These are phyloP conservation scores for Leptinotarsa peninsularis DNA, from an alignment of 2,888 invertebrate species.

Conservation along the genomic window DNA sequence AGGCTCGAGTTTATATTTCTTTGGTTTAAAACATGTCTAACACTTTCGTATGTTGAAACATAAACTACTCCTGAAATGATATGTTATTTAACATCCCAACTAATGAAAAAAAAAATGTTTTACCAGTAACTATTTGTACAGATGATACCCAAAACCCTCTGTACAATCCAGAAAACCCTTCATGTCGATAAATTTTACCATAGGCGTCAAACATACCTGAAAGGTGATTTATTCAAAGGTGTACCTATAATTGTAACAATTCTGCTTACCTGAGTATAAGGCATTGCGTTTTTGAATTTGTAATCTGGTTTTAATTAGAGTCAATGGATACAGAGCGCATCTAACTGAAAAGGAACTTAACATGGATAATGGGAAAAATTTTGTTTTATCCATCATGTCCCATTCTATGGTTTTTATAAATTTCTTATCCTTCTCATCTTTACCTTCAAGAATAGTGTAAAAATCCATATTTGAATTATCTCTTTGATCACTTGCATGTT, in stretches of 20 bases:
- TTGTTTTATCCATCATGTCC: conserved; percentile 97
- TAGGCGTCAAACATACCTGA: conserved; percentile 87
- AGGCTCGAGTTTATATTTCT: conserved; percentile 74
- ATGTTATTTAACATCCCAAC: not conserved
- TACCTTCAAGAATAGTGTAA: conserved; percentile 37
- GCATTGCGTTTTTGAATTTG: conserved; percentile 88
- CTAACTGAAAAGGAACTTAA: conserved; percentile 84
- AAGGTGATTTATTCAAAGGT: conserved; percentile 37
- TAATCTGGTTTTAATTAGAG: conserved; percentile 93
- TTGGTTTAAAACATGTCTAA: conserved; percentile 82
- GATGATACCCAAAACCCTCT: conserved; percentile 96
- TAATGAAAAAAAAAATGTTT: conserved; percentile 18
- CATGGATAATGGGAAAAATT: conserved; percentile 93
- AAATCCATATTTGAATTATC: conserved; percentile 41
- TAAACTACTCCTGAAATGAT: conserved; percentile 83
- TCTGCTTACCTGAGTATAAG: conserved; percentile 77
- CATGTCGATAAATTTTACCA: conserved; percentile 84
- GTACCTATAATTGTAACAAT: conserved; percentile 4
- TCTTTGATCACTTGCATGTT: conserved; percentile 8
- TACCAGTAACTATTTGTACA: conserved; percentile 70
- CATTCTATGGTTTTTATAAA: conserved; percentile 92
- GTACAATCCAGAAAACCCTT: conserved; percentile 90
- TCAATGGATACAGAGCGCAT: conserved; percentile 89
- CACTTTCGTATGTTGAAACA: conserved; percentile 93
- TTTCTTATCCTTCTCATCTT: conserved; percentile 50